Conservation (phyloP, 2,113 vertebrate species). For the Spea multiplicata region DNA sequence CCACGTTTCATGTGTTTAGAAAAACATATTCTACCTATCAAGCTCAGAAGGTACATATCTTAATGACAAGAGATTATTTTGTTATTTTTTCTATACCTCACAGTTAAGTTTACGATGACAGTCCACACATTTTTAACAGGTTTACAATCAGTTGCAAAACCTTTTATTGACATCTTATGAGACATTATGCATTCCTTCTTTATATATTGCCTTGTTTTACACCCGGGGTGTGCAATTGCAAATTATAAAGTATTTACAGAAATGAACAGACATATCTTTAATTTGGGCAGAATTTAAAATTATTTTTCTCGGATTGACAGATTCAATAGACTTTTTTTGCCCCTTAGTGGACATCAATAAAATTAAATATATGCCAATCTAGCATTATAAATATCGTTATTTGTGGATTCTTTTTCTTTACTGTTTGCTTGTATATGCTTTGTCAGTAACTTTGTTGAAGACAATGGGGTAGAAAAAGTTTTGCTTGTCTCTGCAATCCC, state of each 20-base stretch:
- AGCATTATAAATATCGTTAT: too few relatives aligned
- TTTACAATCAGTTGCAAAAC: conserved; percentile 31
- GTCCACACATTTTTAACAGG: conserved; percentile 10
- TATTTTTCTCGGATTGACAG: too few relatives aligned
- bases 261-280: too few relatives aligned
- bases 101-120: conserved; percentile 16
- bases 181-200: conserved; percentile 21
- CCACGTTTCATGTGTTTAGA: conserved; percentile 22
- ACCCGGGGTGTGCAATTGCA: neutral
- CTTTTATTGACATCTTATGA: conserved; percentile 1
- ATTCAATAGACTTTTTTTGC: too few relatives aligned
- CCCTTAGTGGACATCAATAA: too few relatives aligned
- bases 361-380: too few relatives aligned
- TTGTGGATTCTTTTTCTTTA: too few relatives aligned
- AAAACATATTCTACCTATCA: neutral
- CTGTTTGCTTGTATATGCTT: too few relatives aligned
- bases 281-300: too few relatives aligned
- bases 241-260: neutral
- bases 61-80: conserved; percentile 21
- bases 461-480: neutral
- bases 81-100: conserved; percentile 29
- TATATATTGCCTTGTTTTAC: conserved; percentile 7
- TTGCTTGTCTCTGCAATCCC: neutral
- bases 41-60: conserved; percentile 5
- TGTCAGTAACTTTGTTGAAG: neutral